Percentiles rank a stretch among this genome's conserved stretches.
phyloP scores from a whole-genome alignment of 2,797 vertebrate genomes.

The Melanotaenia maccullochi region DNA sequence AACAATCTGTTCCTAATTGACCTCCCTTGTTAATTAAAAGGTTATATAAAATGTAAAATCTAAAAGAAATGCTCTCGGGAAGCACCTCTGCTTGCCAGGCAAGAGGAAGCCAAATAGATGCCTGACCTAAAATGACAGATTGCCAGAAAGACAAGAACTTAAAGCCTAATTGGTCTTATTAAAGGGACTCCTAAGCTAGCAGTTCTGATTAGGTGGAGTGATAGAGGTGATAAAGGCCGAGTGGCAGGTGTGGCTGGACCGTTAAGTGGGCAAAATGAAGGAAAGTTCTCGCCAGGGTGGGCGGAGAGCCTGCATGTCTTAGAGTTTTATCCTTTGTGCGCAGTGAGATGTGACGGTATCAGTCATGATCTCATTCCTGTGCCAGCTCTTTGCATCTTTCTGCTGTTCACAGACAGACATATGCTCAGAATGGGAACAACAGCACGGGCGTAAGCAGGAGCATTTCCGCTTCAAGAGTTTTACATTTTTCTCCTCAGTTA shows the following conservation, averaged over 20 bases:
- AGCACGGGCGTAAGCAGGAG: conserved; percentile 24
- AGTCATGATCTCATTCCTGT: conserved; percentile 42
- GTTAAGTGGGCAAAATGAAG: conserved; percentile 54
- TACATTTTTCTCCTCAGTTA: conserved; percentile 26
- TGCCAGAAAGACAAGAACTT: conserved; percentile 46
- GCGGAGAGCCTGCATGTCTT: conserved; percentile 9
- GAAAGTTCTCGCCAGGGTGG: conserved; percentile 35
- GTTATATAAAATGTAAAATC: conserved; percentile 31
- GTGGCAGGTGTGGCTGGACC: conserved; percentile 57
- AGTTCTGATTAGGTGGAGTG: conserved; percentile 72
- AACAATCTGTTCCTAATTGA: conserved; percentile 40
- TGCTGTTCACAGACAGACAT: conserved; percentile 31
- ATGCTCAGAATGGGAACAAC: conserved; percentile 23
- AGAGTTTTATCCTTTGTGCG: conserved; percentile 23
- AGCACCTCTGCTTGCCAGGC: conserved; percentile 43
- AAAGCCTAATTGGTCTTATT: conserved; percentile 74
- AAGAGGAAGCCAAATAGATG: conserved; percentile 42
- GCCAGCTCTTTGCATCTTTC: conserved; percentile 19
- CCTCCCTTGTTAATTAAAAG: conserved; percentile 46
- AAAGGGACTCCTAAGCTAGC: conserved; percentile 60
- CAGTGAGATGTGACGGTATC: conserved; percentile 36
- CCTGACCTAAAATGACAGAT: conserved; percentile 45
- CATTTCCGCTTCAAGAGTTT: conserved; percentile 40
- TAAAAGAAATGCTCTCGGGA: conserved; percentile 44
- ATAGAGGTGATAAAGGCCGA: conserved; percentile 62